A percentile compares a stretch with the other conserved stretches of the same genome.
Evolutionary conservation across 2,797 vertebrate species (phyloP).

Genomic region (Eulemur mongoz): DNA sequence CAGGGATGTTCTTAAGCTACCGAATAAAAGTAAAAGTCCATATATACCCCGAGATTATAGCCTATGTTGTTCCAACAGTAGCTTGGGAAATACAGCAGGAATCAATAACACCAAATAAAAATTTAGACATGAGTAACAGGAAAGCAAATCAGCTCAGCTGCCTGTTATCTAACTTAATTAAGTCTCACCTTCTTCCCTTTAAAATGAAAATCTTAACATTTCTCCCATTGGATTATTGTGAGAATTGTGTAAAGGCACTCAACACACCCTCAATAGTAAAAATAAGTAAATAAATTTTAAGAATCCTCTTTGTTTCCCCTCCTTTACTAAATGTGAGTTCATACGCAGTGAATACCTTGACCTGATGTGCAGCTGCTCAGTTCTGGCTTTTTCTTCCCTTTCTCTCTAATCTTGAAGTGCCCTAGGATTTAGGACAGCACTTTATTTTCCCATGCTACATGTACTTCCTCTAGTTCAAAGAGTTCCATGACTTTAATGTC

Average conservation of each 20-base stretch:
- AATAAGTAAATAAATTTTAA: neutral
- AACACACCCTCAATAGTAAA: neutral
- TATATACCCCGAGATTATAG: rapidly evolving
- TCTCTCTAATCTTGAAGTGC: neutral
- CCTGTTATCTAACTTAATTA: neutral
- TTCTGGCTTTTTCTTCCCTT: neutral
- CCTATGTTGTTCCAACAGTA: neutral
- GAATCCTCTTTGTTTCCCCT: neutral
- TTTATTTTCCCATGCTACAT: neutral
- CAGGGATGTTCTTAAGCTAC: neutral
- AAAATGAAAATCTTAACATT: neutral
- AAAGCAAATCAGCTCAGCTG: neutral
- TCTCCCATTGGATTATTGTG: neutral
- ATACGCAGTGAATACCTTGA: neutral
- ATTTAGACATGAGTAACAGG: neutral
- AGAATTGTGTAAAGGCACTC: neutral
- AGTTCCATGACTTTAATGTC: neutral
- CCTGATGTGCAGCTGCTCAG: rapidly evolving
- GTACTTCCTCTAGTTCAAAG: neutral
- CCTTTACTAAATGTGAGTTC: neutral
- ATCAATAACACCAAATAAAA: neutral
- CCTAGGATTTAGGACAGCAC: neutral
- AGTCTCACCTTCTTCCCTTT: neutral
- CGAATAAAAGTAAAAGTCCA: neutral
- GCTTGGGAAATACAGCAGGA: neutral